Conservation (phyloP, 2,113 vertebrate genomes). For the Erpornis zantholeuca region DNA sequence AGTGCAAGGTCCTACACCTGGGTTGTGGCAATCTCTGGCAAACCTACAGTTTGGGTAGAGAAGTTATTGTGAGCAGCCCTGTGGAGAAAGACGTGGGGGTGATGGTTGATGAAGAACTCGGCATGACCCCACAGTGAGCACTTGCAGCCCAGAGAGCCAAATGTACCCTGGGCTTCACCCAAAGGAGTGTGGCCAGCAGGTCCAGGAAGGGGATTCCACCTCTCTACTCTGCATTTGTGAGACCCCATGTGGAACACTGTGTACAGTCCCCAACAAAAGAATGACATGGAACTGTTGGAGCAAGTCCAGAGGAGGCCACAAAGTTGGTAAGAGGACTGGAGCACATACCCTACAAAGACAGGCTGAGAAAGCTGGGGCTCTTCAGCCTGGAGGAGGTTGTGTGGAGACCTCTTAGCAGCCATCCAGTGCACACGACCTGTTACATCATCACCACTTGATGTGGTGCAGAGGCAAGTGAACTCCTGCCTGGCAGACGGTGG, state of each 20-base stretch:
- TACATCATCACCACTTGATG: neutral
- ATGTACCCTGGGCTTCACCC: too few species aligned
- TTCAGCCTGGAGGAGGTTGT: neutral
- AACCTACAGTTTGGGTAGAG: too few species aligned
- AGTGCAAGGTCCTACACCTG: too few species aligned
- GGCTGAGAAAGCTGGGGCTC: neutral
- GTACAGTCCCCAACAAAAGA: neutral
- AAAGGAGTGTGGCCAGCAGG: too few species aligned
- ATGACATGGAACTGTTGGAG: neutral
- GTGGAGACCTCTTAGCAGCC: neutral
- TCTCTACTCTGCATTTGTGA: neutral
- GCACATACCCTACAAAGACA: neutral
- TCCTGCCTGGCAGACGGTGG: neutral
- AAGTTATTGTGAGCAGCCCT: too few species aligned
- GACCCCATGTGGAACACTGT: neutral
- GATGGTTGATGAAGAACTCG: too few species aligned
- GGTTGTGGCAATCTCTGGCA: too few species aligned
- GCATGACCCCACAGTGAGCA: too few species aligned
- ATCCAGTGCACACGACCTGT: neutral
- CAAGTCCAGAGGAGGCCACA: neutral
- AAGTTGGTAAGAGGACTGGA: neutral
- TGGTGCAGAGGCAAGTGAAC: neutral
- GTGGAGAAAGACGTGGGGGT: too few species aligned
- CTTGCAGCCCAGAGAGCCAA: too few species aligned
- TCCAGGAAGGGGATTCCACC: too few species aligned